These are phyloP conservation scores for Muraenolepis orangiensis DNA, from an alignment of 2,797 vertebrate genomes.

Conservation along the genomic window DNA sequence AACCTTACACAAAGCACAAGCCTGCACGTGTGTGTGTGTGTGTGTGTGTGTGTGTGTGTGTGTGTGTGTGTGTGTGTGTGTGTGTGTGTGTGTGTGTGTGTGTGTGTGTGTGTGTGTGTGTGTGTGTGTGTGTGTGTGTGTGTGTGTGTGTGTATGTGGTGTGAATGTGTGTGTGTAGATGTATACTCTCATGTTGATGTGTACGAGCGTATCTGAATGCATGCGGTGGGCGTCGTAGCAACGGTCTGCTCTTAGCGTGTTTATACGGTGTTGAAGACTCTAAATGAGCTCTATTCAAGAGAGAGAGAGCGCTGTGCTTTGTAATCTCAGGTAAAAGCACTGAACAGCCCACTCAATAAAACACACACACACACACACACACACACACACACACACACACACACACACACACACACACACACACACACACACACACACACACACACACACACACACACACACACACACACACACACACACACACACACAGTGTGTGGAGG, in stretches of 20 bases:
- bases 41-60: not conserved
- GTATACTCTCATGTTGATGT: not conserved
- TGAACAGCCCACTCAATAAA: not conserved
- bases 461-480: no score
- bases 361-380: not conserved
- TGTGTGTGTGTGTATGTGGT: no score
- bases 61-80: no score
- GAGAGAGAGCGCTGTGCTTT: constrained; percentile 41
- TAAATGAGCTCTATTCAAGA: constrained; percentile 23
- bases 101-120: not conserved
- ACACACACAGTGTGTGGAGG: no score
- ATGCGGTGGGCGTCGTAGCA: not conserved
- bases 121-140: not conserved
- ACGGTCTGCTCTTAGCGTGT: not conserved
- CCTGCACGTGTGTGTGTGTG: no score
- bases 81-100: no score
- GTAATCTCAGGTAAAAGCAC: constrained; percentile 16
- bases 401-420: no score
- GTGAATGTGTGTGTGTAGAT: no score
- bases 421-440: not conserved
- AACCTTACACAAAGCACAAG: no score
- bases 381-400: no score
- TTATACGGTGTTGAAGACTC: not conserved
- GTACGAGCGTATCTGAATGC: not conserved
- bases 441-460: no score